Percentiles rank a stretch among this genome's conserved stretches.
These are phyloP conservation scores for Anas capensis DNA, from an alignment of 2,797 vertebrate species.

Conservation along the genomic window DNA sequence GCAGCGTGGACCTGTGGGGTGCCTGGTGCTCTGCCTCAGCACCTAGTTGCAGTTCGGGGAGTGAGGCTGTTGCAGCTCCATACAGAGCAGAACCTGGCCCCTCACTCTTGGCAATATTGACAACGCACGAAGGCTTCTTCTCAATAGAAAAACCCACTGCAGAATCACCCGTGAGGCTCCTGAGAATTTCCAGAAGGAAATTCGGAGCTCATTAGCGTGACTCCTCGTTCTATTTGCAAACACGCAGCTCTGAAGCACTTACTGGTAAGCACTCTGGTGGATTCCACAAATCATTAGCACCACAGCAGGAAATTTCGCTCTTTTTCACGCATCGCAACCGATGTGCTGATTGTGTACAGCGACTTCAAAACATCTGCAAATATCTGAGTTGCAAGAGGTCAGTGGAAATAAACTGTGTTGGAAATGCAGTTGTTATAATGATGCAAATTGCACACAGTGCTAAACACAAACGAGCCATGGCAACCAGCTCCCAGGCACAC, in stretches of 20 bases:
- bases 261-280: rapidly evolving
- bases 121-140: neutral
- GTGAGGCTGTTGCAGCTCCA: neutral
- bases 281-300: neutral
- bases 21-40: neutral
- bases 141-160: neutral
- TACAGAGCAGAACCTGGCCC: neutral
- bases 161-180: neutral
- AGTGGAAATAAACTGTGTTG: neutral
- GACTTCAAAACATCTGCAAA: neutral
- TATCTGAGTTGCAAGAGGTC: neutral
- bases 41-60: too few relatives aligned
- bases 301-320: neutral
- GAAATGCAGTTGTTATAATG: neutral
- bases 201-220: neutral
- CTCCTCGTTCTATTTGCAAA: neutral
- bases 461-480: neutral
- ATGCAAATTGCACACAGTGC: neutral
- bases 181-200: neutral
- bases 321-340: neutral
- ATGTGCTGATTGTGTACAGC: neutral
- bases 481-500: neutral
- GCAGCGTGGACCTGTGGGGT: neutral
- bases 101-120: neutral
- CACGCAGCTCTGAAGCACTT: neutral